A percentile compares a stretch with the other conserved stretches of the same genome.
These are phyloP conservation scores for Molanna angustata DNA, from an alignment of 2,888 invertebrate genomes.

Conservation along the genomic window DNA sequence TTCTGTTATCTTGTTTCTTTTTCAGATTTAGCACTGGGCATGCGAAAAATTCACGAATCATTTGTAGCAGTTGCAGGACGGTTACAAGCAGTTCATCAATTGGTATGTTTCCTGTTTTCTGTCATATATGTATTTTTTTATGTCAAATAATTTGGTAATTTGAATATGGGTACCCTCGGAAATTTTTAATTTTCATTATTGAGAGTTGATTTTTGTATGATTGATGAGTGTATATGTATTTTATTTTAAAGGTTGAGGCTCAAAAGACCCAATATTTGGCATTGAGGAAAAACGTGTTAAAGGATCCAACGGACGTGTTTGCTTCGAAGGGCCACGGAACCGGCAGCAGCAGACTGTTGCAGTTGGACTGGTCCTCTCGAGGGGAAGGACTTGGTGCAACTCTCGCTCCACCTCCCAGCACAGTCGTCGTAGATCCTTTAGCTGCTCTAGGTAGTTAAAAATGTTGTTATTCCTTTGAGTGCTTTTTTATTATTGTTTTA, in stretches of 20 bases:
- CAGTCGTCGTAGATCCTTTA: conserved; percentile 45
- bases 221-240: conserved; percentile 2
- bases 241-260: conserved; percentile 57
- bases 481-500: too few relatives aligned
- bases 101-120: conserved; percentile 36
- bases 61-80: conserved; percentile 86
- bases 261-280: conserved; percentile 85
- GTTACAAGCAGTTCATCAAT: conserved; percentile 74
- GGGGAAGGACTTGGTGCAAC: conserved; percentile 11
- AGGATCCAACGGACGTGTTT: conserved; percentile 77
- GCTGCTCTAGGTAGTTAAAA: conserved; percentile 43
- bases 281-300: conserved; percentile 71
- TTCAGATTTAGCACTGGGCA: conserved; percentile 73
- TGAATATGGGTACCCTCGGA: too few relatives aligned
- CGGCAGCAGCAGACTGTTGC: conserved; percentile 46
- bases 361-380: conserved; percentile 40
- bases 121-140: too few relatives aligned
- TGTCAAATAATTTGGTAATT: too few relatives aligned
- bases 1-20: too few relatives aligned
- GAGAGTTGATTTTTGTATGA: neutral
- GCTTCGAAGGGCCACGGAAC: conserved; percentile 47
- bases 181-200: too few relatives aligned
- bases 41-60: conserved; percentile 81
- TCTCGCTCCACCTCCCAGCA: conserved; percentile 36
- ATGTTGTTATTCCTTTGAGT: too few relatives aligned